These are phyloP conservation scores for Andrena hattorfiana DNA, from an alignment of 2,888 invertebrate species.

Conservation along the genomic window DNA sequence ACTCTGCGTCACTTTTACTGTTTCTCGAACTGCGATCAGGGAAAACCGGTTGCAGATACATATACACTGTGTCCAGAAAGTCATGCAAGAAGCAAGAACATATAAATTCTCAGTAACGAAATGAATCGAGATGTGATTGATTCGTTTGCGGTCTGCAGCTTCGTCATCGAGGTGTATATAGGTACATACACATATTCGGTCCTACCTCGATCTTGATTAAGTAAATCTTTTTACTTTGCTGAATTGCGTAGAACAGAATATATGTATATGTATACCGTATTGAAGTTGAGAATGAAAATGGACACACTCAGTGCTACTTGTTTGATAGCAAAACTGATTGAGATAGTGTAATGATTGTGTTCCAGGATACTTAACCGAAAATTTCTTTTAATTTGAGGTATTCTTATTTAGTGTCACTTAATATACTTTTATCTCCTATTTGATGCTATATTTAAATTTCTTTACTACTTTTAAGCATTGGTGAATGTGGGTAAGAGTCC, in stretches of 20 bases:
- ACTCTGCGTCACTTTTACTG: conserved; percentile 12
- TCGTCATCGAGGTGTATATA: background rate
- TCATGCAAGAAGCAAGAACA: background rate
- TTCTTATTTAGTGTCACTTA: too few relatives aligned
- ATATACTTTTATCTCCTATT: too few relatives aligned
- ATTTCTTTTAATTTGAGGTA: too few relatives aligned
- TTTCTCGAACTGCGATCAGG: background rate
- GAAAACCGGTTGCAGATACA: conserved; percentile 33
- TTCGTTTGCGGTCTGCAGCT: background rate
- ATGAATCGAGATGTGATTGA: background rate
- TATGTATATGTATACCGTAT: background rate
- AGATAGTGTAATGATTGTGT: too few relatives aligned
- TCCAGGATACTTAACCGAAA: too few relatives aligned
- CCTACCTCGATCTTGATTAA: background rate
- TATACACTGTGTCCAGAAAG: conserved; percentile 1
- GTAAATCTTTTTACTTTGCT: background rate
- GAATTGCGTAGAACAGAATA: background rate
- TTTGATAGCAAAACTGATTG: too few relatives aligned
- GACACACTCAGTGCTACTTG: background rate
- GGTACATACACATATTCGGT: background rate
- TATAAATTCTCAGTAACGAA: background rate
- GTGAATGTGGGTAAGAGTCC: too few relatives aligned
- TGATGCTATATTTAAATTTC: too few relatives aligned
- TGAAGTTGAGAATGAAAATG: background rate
- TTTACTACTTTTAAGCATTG: too few relatives aligned